These are phyloP conservation scores for Agelaius phoeniceus DNA, from an alignment of 2,113 vertebrate genomes.

Conservation along the genomic window DNA sequence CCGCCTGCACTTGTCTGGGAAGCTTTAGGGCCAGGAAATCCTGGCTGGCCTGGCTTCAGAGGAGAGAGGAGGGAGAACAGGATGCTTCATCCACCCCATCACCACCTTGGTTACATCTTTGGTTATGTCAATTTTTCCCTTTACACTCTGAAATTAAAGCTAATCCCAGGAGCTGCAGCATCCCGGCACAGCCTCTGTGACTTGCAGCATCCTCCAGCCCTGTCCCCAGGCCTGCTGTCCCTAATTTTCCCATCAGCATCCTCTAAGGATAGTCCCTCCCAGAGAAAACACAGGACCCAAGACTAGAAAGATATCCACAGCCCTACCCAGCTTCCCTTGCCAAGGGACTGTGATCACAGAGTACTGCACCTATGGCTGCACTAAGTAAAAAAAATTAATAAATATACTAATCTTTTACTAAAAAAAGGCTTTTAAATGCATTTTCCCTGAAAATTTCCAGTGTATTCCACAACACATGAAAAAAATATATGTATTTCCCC, in stretches of 20 bases:
- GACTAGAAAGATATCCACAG: neutral
- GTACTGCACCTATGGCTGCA: slow-evolving; percentile 47
- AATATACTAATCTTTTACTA: slow-evolving; percentile 66
- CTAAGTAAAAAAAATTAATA: slow-evolving; percentile 56
- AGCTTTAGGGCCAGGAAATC: neutral
- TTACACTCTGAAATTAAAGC: neutral
- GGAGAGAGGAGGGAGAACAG: neutral
- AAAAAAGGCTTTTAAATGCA: slow-evolving; percentile 65
- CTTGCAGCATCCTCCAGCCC: neutral
- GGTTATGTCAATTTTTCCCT: slow-evolving; percentile 1
- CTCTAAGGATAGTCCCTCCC: neutral
- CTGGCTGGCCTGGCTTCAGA: neutral
- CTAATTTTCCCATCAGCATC: neutral
- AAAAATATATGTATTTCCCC: slow-evolving; percentile 45
- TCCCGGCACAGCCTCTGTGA: neutral
- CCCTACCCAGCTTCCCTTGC: neutral
- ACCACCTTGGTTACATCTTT: slow-evolving; percentile 3
- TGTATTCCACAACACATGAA: slow-evolving; percentile 76
- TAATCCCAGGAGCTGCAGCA: neutral
- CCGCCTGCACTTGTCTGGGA: neutral
- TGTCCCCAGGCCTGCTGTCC: neutral
- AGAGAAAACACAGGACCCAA: neutral
- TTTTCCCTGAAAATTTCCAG: slow-evolving; percentile 80
- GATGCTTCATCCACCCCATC: neutral
- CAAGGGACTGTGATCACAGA: neutral